A percentile compares a stretch with the other conserved stretches of the same genome.
Conservation (phyloP, 2,888 invertebrate genomes). For the Boloria euphrosyne region DNA sequence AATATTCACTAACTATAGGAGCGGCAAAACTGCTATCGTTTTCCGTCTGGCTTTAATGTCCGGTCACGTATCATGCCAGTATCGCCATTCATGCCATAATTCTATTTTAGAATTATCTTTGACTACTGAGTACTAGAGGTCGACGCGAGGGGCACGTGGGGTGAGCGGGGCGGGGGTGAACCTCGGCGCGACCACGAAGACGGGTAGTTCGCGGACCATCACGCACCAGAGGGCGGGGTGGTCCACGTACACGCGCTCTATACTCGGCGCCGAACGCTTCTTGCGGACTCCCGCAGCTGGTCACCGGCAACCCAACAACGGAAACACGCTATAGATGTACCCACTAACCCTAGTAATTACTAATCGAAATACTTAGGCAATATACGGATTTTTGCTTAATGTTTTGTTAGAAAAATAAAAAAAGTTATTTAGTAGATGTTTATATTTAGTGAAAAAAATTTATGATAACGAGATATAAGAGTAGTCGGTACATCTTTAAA, state of each 20-base stretch:
- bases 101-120: background rate
- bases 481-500: too few relatives aligned
- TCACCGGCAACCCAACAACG: constrained; percentile 46
- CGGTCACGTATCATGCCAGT: background rate
- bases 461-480: too few relatives aligned
- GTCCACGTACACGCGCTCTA: constrained; percentile 53
- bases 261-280: constrained; percentile 49
- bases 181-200: constrained; percentile 47
- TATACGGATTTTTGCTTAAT: background rate
- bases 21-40: too few relatives aligned
- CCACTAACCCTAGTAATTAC: background rate
- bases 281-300: constrained; percentile 55
- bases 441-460: too few relatives aligned
- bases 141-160: constrained; percentile 43
- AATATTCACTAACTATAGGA: too few relatives aligned
- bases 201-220: constrained; percentile 42
- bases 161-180: constrained; percentile 36
- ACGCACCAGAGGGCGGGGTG: constrained; percentile 67
- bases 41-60: too few relatives aligned
- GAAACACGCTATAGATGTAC: constrained; percentile 30
- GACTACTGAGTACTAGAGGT: constrained; percentile 50
- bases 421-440: too few relatives aligned
- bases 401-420: too few relatives aligned
- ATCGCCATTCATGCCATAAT: background rate
- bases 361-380: background rate